phyloP scores from a whole-genome alignment of 2,113 vertebrate species.

The Heterotis niloticus region DNA sequence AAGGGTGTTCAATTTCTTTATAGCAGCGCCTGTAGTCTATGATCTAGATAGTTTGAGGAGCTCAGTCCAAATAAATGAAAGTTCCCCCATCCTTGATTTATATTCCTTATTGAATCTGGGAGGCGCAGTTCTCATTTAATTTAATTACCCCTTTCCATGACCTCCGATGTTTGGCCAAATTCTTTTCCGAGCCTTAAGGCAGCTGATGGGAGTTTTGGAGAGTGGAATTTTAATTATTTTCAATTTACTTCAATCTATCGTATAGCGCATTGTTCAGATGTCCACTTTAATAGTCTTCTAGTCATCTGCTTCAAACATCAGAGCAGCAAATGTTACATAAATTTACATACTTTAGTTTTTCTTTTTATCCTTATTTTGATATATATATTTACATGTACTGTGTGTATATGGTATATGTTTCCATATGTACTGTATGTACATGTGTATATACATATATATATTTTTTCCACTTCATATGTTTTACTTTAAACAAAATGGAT shows the following conservation, averaged over 20 bases:
- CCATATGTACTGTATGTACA: no score
- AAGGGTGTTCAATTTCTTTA: slow-evolving; percentile 11
- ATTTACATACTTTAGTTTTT: no score
- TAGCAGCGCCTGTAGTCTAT: neutral
- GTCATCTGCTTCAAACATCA: no score
- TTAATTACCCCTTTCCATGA: slow-evolving; percentile 26
- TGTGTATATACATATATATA: no score
- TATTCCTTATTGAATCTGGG: slow-evolving; percentile 14
- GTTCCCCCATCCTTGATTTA: slow-evolving; percentile 13
- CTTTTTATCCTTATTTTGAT: no score
- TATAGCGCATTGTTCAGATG: no score
- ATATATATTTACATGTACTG: no score
- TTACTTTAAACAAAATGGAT: no score
- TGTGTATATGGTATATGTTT: no score
- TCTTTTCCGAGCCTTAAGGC: slow-evolving; percentile 12
- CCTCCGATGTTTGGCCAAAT: slow-evolving; percentile 22
- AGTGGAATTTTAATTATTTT: slow-evolving; percentile 1
- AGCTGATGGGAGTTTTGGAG: neutral
- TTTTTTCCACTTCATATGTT: no score
- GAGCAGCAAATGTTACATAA: no score
- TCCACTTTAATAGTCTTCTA: no score
- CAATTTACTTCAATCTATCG: neutral
- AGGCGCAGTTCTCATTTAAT: slow-evolving; percentile 17
- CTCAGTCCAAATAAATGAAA: slow-evolving; percentile 16
- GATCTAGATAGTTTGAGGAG: slow-evolving; percentile 15